phyloP scores from a whole-genome alignment of 2,113 vertebrate genomes.

The Delphinapterus leucas region DNA sequence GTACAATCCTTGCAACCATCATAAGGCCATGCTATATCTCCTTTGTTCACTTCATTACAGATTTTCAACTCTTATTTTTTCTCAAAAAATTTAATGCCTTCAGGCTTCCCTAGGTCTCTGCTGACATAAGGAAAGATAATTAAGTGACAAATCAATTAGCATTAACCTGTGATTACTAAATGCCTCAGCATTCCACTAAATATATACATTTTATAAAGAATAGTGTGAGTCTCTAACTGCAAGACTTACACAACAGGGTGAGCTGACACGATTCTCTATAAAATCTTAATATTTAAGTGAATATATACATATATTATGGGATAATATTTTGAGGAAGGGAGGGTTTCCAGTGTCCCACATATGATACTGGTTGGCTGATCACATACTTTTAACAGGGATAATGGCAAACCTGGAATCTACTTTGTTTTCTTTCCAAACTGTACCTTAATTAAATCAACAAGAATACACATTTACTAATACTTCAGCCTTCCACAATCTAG shows the following conservation, averaged over 20 bases:
- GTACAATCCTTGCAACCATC: not conserved
- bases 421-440: not conserved
- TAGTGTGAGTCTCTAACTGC: not conserved
- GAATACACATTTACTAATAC: not conserved
- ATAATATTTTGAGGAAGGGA: not conserved
- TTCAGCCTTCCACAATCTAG: not conserved
- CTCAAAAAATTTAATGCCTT: not conserved
- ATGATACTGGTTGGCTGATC: not conserved
- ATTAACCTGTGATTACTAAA: constrained; percentile 14
- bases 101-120: not conserved
- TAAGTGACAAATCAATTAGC: constrained; percentile 24
- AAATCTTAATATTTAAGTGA: not conserved
- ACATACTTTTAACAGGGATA: not conserved
- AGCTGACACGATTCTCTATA: not conserved
- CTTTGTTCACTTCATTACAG: not conserved
- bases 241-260: not conserved
- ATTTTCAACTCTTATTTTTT: not conserved
- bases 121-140: constrained; percentile 30
- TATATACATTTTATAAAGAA: constrained; percentile 35
- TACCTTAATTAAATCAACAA: not conserved
- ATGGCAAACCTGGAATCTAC: not conserved
- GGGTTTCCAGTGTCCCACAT: not conserved
- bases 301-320: not conserved
- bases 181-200: constrained; percentile 10
- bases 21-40: not conserved